Conservation (phyloP, 2,888 invertebrate genomes). For the Crematogaster levior region DNA sequence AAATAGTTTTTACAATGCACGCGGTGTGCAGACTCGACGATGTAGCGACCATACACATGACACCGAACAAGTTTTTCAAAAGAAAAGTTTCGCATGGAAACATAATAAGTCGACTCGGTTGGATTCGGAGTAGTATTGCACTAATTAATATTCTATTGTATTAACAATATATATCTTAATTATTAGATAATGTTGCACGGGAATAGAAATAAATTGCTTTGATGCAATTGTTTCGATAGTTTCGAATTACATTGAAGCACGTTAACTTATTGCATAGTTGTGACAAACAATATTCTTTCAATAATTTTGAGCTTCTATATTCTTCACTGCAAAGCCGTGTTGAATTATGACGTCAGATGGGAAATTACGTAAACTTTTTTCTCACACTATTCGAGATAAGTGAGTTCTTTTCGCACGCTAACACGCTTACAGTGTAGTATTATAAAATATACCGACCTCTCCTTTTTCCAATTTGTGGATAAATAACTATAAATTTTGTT, state of each 20-base stretch:
- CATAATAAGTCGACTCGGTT: neutral
- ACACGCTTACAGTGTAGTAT: neutral
- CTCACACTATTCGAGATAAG: neutral
- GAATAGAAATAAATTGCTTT: neutral
- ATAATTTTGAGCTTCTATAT: conserved; percentile 2
- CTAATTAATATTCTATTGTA: neutral
- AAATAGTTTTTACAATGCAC: neutral
- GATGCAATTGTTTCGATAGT: neutral
- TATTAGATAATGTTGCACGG: neutral
- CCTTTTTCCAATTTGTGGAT: neutral
- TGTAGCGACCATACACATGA: neutral
- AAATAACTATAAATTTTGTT: neutral
- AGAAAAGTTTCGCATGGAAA: neutral
- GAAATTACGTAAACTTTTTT: conserved; percentile 2
- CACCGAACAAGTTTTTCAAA: neutral
- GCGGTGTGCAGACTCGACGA: neutral
- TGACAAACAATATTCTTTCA: conserved; percentile 4
- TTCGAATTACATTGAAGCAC: neutral
- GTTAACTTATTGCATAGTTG: neutral
- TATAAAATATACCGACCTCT: neutral
- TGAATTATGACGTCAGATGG: conserved; percentile 7
- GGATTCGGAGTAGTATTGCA: neutral
- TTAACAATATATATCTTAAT: neutral
- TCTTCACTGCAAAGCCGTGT: neutral
- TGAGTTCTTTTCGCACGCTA: neutral